phyloP scores from a whole-genome alignment of 2,113 vertebrate species.

The Pycnonotus jocosus region DNA sequence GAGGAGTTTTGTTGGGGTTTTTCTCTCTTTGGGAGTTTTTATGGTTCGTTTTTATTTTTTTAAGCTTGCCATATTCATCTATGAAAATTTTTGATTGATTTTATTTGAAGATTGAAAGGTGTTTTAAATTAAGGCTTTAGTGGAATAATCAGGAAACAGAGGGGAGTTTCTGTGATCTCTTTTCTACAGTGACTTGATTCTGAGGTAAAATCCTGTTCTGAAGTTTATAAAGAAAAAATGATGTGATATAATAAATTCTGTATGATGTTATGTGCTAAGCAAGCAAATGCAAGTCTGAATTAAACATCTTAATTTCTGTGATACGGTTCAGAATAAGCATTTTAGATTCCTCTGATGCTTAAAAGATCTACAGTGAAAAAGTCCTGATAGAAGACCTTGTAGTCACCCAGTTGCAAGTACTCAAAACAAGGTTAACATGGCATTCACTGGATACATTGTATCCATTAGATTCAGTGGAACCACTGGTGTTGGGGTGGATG shows the following conservation, averaged over 20 bases:
- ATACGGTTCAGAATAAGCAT: neutral
- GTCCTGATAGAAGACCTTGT: neutral
- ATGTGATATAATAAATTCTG: neutral
- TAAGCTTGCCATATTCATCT: neutral
- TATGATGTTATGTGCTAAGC: neutral
- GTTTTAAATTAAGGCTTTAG: neutral
- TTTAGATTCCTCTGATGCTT: neutral
- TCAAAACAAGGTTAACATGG: neutral
- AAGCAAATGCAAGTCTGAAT: neutral
- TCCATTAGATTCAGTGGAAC: neutral
- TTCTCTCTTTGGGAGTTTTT: neutral
- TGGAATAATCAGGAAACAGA: neutral
- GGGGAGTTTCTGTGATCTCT: neutral
- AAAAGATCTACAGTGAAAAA: neutral
- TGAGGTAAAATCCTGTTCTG: neutral
- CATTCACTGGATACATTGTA: neutral
- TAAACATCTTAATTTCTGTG: neutral
- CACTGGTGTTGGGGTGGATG: neutral
- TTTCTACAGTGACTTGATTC: neutral
- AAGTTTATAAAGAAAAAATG: neutral
- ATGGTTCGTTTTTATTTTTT: neutral
- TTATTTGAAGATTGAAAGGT: neutral
- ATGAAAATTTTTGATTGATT: neutral
- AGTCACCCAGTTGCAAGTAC: neutral
- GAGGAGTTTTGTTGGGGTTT: rapidly evolving